Evolutionary conservation across 23 tunicate species (phyloP).

Genomic region (Ciona savignyi): DNA sequence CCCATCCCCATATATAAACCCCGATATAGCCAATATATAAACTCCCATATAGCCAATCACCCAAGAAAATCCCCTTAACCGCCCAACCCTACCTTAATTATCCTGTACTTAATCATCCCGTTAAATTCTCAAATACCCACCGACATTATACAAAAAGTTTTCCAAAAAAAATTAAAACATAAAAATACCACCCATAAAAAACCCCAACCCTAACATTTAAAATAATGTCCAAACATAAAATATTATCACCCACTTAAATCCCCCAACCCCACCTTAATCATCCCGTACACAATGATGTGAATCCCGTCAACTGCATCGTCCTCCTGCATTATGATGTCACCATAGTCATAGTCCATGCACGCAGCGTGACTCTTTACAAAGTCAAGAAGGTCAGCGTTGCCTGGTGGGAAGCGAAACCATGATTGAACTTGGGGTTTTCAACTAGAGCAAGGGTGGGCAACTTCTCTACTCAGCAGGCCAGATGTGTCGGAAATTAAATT

Average conservation of each 20-base stretch:
- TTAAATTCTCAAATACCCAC: no score
- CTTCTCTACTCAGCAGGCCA: no score
- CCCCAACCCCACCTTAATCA: conserved; percentile 43
- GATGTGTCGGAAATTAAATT: no score
- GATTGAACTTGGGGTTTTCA: no score
- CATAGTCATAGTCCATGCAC: conserved; percentile 50
- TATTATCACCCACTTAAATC: background rate
- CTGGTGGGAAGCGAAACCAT: conserved; percentile 9
- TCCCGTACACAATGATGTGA: conserved; percentile 79
- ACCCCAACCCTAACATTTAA: conserved; percentile 6
- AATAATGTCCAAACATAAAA: background rate
- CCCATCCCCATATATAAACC: no score
- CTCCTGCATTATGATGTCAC: conserved; percentile 73
- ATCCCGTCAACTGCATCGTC: conserved; percentile 62
- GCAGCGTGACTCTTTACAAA: conserved; percentile 26
- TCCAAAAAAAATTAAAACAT: background rate
- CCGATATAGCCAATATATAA: no score
- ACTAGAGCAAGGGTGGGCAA: no score
- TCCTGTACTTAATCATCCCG: no score
- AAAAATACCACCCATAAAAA: background rate
- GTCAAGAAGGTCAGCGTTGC: conserved; percentile 13
- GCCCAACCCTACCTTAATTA: no score
- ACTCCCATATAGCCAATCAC: no score
- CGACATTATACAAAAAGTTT: background rate
- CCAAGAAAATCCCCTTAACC: no score